Evolutionary conservation across 2,797 vertebrate species (phyloP).

Genomic region (Helarctos malayanus): DNA sequence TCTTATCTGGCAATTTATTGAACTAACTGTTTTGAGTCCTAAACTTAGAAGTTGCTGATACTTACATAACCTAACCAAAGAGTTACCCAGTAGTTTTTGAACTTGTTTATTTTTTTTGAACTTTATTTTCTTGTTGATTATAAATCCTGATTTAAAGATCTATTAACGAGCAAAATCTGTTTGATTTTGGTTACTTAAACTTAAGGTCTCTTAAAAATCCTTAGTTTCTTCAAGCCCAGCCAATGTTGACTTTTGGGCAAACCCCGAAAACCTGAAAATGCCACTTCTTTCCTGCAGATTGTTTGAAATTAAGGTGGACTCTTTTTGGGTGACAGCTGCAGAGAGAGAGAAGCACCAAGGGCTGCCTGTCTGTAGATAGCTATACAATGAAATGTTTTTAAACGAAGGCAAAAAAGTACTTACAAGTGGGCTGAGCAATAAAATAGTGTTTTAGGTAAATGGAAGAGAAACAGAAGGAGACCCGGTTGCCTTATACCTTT

Average conservation of each 20-base stretch:
- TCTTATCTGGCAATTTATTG: slow-evolving; percentile 69
- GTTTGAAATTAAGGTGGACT: slow-evolving; percentile 57
- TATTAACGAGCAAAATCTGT: slow-evolving; percentile 44
- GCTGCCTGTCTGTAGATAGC: slow-evolving; percentile 79
- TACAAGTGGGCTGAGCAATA: slow-evolving; percentile 88
- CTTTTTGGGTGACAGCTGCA: slow-evolving; percentile 53
- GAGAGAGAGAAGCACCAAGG: slow-evolving; percentile 15
- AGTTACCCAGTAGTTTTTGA: slow-evolving; percentile 83
- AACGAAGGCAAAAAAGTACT: slow-evolving; percentile 66
- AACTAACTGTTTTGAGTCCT: slow-evolving; percentile 79
- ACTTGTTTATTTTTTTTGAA: slow-evolving; percentile 83
- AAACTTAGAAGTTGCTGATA: slow-evolving; percentile 80
- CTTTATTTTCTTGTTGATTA: slow-evolving; percentile 77
- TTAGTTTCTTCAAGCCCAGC: slow-evolving; percentile 65
- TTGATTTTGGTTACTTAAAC: slow-evolving; percentile 79
- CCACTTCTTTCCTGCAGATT: slow-evolving; percentile 46
- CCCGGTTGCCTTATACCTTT: slow-evolving; percentile 89
- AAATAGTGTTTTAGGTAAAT: slow-evolving; percentile 81
- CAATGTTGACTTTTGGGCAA: slow-evolving; percentile 32
- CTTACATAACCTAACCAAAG: slow-evolving; percentile 89
- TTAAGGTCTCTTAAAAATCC: slow-evolving; percentile 55
- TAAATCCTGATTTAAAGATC: slow-evolving; percentile 57
- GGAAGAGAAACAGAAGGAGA: slow-evolving; percentile 81
- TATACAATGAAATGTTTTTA: slow-evolving; percentile 81
- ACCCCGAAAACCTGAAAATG: slow-evolving; percentile 72